Base-by-base conservation (phyloP, 2,888 invertebrate genomes). In the Formica aserva region DNA sequence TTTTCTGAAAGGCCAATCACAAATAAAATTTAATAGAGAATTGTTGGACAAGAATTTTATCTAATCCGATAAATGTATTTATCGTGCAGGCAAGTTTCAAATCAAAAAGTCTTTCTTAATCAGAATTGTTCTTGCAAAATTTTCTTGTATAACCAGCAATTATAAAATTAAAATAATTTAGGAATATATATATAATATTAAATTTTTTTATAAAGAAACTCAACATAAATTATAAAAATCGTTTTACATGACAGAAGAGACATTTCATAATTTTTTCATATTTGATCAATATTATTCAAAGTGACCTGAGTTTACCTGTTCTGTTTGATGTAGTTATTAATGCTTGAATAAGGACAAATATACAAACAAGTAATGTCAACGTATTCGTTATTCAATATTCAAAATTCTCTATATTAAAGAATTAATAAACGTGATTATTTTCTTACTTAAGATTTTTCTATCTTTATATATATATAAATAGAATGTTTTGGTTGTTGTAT, bases 1-100 rank as follows among this genome's bases (percentile, higher is more conserved):
- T 67, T 77, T 67, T 69, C 60, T 60, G 35, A 35, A 60, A 60
- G 29, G 26, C 13, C 45, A 45, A 80, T 60, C 45, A 41, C 57
- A 15, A 69, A 67, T 29, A 52, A 41, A 69, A 77, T 38, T 77
- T 57, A 57, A 45, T 32, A 18, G 35, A 45, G 26, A 26, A 78
- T 35, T 15, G 13, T 22, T 32, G 5, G 8, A 57, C 26, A 48
- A 72, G 29, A 78, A 38, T 29, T 15, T 41, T 32, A 67, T 80
- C 60, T 45, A 26, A 1, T 9, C 3, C 5, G 60, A 35, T 72
- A 67, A 57, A 32, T 57, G 57, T 78, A 57, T 45, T 57, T 57
- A 41, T 18, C 6, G 41, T 11, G 38, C n/a, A n/a, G 57, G 18
- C 18, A 71, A 60, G 45, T 8, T 62, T 71, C 3, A 8, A 71